Evolutionary conservation across 1,140 invertebrate species (phyloP).

Genomic region (Pseudomyrmex concolor): DNA sequence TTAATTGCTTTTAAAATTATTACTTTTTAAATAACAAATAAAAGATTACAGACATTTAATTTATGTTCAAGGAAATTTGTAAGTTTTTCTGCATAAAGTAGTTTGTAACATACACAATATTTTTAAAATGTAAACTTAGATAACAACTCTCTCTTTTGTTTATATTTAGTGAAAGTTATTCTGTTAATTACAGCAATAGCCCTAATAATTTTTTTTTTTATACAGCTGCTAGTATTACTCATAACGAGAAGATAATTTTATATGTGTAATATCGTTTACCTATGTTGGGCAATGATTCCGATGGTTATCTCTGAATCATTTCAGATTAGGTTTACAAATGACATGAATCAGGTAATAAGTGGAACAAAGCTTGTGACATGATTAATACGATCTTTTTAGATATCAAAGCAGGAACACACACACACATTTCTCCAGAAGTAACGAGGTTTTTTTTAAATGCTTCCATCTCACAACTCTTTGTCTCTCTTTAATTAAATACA

Average conservation of each 20-base stretch:
- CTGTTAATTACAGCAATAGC: not conserved
- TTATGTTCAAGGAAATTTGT: no score
- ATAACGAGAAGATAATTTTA: constrained; percentile 13
- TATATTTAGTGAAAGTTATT: not conserved
- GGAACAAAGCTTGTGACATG: constrained; percentile 13
- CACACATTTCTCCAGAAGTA: not conserved
- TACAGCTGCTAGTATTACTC: not conserved
- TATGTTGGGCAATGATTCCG: constrained; percentile 4
- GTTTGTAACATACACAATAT: not conserved
- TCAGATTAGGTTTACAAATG: constrained; percentile 22
- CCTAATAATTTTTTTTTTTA: constrained; percentile 12
- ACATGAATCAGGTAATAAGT: constrained; percentile 4
- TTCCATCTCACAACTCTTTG: not conserved
- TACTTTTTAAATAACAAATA: no score
- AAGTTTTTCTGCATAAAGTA: no score
- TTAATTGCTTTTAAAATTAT: no score
- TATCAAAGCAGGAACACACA: not conserved
- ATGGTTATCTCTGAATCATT: constrained; percentile 42
- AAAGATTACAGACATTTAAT: no score
- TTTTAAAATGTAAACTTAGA: not conserved
- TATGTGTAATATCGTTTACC: not conserved
- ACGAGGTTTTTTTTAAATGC: not conserved
- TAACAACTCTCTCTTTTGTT: not conserved
- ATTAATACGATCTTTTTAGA: constrained; percentile 42
- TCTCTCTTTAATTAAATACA: constrained; percentile 21